phyloP scores from a whole-genome alignment of 2,113 vertebrate species.

The Hipposideros armiger region DNA sequence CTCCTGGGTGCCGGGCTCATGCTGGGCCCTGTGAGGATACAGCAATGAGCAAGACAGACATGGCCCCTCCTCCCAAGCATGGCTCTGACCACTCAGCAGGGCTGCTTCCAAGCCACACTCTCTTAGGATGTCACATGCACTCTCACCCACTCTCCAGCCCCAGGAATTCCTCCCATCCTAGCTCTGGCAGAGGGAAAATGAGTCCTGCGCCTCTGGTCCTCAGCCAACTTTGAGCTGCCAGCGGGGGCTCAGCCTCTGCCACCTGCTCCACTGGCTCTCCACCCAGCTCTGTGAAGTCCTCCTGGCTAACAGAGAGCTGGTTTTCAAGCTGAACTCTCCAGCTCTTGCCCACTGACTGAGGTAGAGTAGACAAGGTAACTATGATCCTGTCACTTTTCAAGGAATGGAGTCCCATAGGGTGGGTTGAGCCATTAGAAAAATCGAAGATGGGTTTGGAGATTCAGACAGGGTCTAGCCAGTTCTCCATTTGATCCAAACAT shows the following conservation, averaged over 20 bases:
- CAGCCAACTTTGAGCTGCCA: background rate
- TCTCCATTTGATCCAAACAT: constrained; percentile 43
- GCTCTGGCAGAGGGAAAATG: background rate
- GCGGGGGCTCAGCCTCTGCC: background rate
- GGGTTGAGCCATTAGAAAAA: background rate
- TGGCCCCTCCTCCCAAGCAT: background rate
- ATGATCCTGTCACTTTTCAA: background rate
- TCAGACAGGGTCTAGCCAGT: constrained; percentile 26
- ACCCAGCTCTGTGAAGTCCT: background rate
- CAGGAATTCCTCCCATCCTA: background rate
- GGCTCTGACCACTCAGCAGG: background rate
- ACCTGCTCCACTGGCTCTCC: background rate
- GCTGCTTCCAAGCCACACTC: background rate
- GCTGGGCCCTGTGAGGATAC: background rate
- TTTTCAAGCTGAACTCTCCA: constrained; percentile 8
- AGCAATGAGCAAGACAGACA: background rate
- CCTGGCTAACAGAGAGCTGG: background rate
- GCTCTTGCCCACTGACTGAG: background rate
- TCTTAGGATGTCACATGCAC: background rate
- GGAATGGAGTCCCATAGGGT: background rate
- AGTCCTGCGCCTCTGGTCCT: background rate
- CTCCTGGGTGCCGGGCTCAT: background rate
- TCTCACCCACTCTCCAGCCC: background rate
- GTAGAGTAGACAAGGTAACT: background rate
- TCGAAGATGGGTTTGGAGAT: background rate